Evolutionary conservation across 2,797 vertebrate species (phyloP), one percentile per base, ranked within the genome.

Genomic region (Fundulus diaphanus): DNA sequence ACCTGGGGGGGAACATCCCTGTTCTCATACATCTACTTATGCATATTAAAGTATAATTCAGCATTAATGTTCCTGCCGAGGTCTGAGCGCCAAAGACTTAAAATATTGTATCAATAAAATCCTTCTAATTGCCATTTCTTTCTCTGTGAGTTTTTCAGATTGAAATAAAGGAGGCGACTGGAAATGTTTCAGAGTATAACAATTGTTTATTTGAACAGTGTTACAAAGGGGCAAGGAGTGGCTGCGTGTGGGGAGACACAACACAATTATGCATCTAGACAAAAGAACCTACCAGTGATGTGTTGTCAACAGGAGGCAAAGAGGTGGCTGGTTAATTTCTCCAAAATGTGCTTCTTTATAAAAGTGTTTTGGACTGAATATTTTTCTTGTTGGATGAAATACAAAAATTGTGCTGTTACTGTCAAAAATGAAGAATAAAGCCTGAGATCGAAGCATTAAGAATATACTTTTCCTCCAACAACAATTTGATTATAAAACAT

Each of bases 131-230:
- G n/a, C n/a, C n/a, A n/a, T n/a, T n/a, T n/a, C n/a, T n/a, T n/a
- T n/a, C n/a, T n/a, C n/a, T n/a, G n/a, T n/a, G n/a, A n/a, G n/a
- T n/a, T n/a, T n/a, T n/a, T n/a, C n/a, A n/a, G n/a, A n/a, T n/a
- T n/a, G n/a, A n/a, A n/a, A n/a, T n/a, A n/a, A 79, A 80, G 16
- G 15, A 73, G 16, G 16, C 0, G 48, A 51, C 11, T 1, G n/a
- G 9, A 20, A 11, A 65, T 13, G 35, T 52, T 52, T 82, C 76
- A 88, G 88, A 93, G 90, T 90, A 93, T 90, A 92, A 93, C 91
- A 95, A 93, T 90, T 81, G 88, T 95, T 95, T 95, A 95, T 94
- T 95, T 92, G 77, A 94, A 95, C 93, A 92, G 92, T 93, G 93
- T 94, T 92, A 94, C 92, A 94, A 85, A 78, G 82, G 88, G 70